Conservation (phyloP, 1,140 invertebrate species). For the Tenebrio molitor region DNA sequence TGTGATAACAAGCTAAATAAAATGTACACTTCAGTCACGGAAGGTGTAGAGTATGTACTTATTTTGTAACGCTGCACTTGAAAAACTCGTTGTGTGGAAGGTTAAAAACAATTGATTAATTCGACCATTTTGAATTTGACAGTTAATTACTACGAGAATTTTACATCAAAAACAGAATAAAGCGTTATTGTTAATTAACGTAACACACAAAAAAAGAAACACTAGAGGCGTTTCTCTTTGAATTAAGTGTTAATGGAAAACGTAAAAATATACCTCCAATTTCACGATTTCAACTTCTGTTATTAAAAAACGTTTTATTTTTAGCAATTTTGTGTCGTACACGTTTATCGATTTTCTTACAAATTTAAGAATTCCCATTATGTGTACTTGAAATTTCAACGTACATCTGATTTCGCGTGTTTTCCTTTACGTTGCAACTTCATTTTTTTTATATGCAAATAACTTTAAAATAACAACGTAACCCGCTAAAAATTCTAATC, state of each 20-base stretch:
- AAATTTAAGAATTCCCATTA: slow-evolving; percentile 6
- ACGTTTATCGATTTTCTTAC: slow-evolving; percentile 14
- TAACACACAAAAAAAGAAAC: no score
- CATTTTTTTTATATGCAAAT: slow-evolving; percentile 13
- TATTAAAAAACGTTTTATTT: slow-evolving; percentile 2
- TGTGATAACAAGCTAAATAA: slow-evolving; percentile 39
- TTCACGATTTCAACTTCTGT: background rate
- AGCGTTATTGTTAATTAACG: no score
- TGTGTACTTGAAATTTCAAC: slow-evolving; percentile 22
- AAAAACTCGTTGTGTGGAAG: slow-evolving; percentile 25
- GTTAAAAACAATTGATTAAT: slow-evolving; percentile 40
- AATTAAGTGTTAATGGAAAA: slow-evolving; percentile 1
- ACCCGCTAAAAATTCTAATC: no score
- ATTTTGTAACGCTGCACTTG: slow-evolving; percentile 31
- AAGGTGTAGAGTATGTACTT: slow-evolving; percentile 34
- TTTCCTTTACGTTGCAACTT: slow-evolving; percentile 7
- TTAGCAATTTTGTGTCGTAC: slow-evolving; percentile 8
- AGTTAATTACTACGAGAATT: slow-evolving; percentile 32
- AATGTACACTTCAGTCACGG: slow-evolving; percentile 37
- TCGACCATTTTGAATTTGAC: slow-evolving; percentile 26
- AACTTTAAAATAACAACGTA: no score
- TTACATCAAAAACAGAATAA: slow-evolving; percentile 17
- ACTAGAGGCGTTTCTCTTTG: background rate
- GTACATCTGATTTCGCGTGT: no score
- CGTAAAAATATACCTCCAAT: slow-evolving; percentile 1